These are phyloP conservation scores for Trachelipus rathkii DNA, from an alignment of 1,140 invertebrate species.

Conservation along the genomic window DNA sequence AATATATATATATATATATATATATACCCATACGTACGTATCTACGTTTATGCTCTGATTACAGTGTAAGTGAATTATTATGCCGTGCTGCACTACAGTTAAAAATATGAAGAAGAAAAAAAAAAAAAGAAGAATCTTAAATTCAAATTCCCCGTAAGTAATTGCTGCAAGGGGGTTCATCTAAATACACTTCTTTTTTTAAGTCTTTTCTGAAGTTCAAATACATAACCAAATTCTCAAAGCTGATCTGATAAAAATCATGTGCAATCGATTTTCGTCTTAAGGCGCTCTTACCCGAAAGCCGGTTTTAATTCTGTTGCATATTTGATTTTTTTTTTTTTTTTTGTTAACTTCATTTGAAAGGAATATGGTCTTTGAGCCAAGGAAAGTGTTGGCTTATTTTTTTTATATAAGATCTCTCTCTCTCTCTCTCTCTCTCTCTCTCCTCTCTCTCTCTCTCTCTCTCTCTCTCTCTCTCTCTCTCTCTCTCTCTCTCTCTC, in stretches of 20 bases:
- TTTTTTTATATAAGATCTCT: background rate
- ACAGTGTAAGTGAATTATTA: background rate
- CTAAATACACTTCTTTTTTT: background rate
- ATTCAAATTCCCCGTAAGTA: background rate
- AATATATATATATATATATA: no score
- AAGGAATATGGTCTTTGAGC: constrained; percentile 12
- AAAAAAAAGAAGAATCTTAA: background rate
- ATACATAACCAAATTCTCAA: background rate
- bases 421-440: no score
- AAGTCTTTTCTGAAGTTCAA: background rate
- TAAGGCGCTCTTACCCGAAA: background rate
- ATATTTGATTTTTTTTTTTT: background rate
- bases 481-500: no score
- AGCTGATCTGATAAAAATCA: background rate
- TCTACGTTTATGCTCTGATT: background rate
- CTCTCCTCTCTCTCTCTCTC: no score
- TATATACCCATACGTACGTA: no score
- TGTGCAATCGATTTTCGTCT: background rate
- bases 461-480: no score
- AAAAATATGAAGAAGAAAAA: background rate
- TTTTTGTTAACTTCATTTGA: background rate
- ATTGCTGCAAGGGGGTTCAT: background rate
- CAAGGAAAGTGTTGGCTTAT: background rate
- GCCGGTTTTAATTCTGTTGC: background rate
- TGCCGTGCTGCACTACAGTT: background rate